Conservation (phyloP, 1,140 invertebrate species). For the Parapsyche elsis region DNA sequence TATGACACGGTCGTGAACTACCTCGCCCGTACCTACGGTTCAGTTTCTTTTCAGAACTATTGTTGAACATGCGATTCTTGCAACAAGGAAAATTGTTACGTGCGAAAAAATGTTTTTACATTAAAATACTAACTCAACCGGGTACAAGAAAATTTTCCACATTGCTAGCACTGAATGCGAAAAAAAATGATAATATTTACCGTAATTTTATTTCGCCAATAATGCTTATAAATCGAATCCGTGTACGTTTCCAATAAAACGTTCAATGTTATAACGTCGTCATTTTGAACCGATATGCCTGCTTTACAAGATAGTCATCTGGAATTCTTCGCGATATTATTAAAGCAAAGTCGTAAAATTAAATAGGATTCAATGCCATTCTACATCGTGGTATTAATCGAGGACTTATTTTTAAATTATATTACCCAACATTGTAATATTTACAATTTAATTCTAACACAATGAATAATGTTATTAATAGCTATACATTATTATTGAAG, state of each 20-base stretch:
- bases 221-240: too few species aligned
- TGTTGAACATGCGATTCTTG: conserved; percentile 49
- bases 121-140: too few species aligned
- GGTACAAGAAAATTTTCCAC: neutral
- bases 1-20: conserved; percentile 50
- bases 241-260: too few species aligned
- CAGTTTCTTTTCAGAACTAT: conserved; percentile 50
- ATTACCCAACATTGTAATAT: too few species aligned
- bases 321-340: neutral
- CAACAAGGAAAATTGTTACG: conserved; percentile 44
- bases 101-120: conserved; percentile 50
- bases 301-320: conserved; percentile 19
- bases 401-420: too few species aligned
- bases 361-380: conserved; percentile 33
- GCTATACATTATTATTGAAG: too few species aligned
- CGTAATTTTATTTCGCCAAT: too few species aligned
- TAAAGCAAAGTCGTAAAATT: conserved; percentile 33
- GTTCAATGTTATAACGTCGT: too few species aligned
- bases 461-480: too few species aligned
- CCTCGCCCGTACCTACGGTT: conserved; percentile 35
- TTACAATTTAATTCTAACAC: too few species aligned
- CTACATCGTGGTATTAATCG: neutral
- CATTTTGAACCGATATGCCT: too few species aligned
- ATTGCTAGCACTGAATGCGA: neutral
- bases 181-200: too few species aligned